phyloP scores from a whole-genome alignment of 2,113 vertebrate species.

The Elaphurus davidianus region DNA sequence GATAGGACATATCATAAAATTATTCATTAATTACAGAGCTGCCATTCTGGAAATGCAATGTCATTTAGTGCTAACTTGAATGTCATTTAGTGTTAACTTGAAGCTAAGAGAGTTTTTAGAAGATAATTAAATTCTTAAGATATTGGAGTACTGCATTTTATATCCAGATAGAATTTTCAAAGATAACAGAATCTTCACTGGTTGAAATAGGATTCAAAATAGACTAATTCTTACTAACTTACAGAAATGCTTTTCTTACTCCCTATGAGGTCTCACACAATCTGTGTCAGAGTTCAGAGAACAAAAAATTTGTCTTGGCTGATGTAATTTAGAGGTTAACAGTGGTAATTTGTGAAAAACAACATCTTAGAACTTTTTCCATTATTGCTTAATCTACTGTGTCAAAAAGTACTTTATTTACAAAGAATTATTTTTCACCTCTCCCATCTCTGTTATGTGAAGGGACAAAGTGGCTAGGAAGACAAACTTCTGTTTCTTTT shows the following conservation, averaged over 20 bases:
- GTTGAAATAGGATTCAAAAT: neutral
- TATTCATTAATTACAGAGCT: neutral
- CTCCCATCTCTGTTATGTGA: neutral
- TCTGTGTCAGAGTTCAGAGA: constrained; percentile 34
- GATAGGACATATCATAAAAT: neutral
- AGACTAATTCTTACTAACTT: neutral
- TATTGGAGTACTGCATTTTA: neutral
- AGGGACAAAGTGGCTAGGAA: neutral
- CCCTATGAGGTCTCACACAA: neutral
- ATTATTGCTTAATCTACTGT: constrained; percentile 49
- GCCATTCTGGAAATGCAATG: neutral
- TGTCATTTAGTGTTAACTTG: neutral
- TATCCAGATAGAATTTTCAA: neutral
- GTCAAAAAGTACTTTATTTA: constrained; percentile 15
- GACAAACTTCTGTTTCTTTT: constrained; percentile 32
- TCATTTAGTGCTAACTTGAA: neutral
- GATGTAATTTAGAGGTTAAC: constrained; percentile 15
- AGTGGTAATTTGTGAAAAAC: constrained; percentile 24
- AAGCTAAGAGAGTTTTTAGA: neutral
- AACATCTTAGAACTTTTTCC: constrained; percentile 43
- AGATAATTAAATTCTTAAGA: neutral
- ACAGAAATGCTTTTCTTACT: constrained; percentile 5
- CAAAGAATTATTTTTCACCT: neutral
- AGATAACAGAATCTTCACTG: neutral
- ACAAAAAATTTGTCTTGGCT: constrained; percentile 13